Percentiles rank a stretch among this genome's conserved stretches.
phyloP scores from a whole-genome alignment of 2,113 vertebrate species.

The Tapirus terrestris region DNA sequence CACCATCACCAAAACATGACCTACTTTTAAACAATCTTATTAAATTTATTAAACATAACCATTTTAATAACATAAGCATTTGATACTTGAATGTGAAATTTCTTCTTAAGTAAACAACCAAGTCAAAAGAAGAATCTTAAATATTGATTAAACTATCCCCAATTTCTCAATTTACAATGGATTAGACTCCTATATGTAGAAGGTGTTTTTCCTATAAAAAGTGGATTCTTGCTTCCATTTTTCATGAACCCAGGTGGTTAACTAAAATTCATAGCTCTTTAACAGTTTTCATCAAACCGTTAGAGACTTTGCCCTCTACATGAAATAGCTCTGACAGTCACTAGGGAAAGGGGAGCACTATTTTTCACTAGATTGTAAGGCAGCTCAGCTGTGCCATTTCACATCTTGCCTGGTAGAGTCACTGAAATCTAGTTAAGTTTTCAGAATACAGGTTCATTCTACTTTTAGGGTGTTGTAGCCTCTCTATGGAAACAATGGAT shows the following conservation, averaged over 20 bases:
- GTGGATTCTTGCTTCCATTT: neutral
- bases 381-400: neutral
- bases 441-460: neutral
- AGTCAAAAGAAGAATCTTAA: slow-evolving; percentile 37
- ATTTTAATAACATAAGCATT: slow-evolving; percentile 27
- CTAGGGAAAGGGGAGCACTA: neutral
- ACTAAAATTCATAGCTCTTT: neutral
- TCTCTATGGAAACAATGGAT: neutral
- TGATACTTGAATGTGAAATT: slow-evolving; percentile 8
- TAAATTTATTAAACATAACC: neutral
- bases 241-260: neutral
- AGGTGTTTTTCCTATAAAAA: neutral
- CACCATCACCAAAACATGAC: neutral
- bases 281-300: neutral
- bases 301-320: neutral
- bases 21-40: neutral
- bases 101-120: slow-evolving; percentile 5
- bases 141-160: neutral
- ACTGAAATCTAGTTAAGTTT: neutral
- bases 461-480: neutral
- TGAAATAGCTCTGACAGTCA: neutral
- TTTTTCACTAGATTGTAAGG: neutral
- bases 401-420: neutral
- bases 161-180: slow-evolving; percentile 24
- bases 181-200: neutral